Percentiles rank a stretch among this genome's conserved stretches.
Conservation (phyloP, 2,888 invertebrate genomes). For the Maniola hyperantus region DNA sequence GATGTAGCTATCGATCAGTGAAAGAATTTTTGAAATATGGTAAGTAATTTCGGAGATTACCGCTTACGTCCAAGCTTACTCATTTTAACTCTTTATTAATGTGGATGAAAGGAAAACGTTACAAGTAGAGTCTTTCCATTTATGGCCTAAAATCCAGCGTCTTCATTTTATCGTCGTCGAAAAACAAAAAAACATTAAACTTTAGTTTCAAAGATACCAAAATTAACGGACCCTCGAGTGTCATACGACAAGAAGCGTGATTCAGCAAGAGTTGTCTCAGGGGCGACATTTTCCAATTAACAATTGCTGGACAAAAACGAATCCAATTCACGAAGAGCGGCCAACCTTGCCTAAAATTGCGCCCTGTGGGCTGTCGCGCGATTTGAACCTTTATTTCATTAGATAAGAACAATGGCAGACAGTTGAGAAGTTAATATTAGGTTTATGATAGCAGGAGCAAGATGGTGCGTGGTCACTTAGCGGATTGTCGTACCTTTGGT, state of each 20-base stretch:
- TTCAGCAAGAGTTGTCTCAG: slow-evolving; percentile 25
- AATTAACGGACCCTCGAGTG: slow-evolving; percentile 22
- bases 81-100: neutral
- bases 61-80: too few relatives aligned
- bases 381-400: slow-evolving; percentile 22
- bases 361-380: slow-evolving; percentile 18
- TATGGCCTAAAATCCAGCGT: neutral
- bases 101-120: too few relatives aligned
- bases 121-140: neutral
- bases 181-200: neutral
- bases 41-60: too few relatives aligned
- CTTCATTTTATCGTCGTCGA: too few relatives aligned
- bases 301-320: slow-evolving; percentile 32
- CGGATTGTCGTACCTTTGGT: neutral
- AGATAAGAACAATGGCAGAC: slow-evolving; percentile 17
- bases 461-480: neutral
- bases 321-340: slow-evolving; percentile 24
- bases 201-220: slow-evolving; percentile 4
- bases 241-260: slow-evolving; percentile 29
- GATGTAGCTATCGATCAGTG: too few relatives aligned
- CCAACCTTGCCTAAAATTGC: slow-evolving; percentile 22
- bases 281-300: slow-evolving; percentile 34
- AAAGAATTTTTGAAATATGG: too few relatives aligned
- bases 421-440: neutral
- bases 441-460: neutral